phyloP scores from a whole-genome alignment of 2,113 vertebrate genomes.

The Sorex araneus region DNA sequence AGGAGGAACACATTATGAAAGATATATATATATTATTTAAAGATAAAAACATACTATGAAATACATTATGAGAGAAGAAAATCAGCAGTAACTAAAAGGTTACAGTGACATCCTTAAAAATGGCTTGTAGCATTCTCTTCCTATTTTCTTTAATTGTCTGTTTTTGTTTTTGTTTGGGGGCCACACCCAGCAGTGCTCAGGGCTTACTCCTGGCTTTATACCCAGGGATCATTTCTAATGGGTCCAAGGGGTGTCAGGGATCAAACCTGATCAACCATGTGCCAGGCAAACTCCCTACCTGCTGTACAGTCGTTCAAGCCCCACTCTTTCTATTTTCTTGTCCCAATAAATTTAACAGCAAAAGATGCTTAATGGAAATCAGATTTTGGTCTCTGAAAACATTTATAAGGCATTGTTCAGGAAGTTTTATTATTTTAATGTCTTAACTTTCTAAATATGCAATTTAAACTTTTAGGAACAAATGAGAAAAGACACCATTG shows the following conservation, averaged over 20 bases:
- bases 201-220: too few relatives aligned
- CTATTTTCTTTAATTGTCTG: too few relatives aligned
- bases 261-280: too few relatives aligned
- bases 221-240: too few relatives aligned
- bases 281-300: too few relatives aligned
- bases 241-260: too few relatives aligned
- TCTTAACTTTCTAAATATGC: slow-evolving; percentile 21
- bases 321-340: slow-evolving; percentile 11
- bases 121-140: neutral
- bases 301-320: too few relatives aligned
- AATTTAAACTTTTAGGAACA: slow-evolving; percentile 87
- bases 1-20: too few relatives aligned
- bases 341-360: slow-evolving; percentile 38
- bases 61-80: neutral
- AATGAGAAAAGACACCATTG: slow-evolving; percentile 85
- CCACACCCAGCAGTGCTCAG: too few relatives aligned
- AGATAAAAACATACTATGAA: too few relatives aligned
- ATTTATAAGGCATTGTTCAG: neutral
- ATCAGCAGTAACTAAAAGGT: neutral
- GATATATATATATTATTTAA: too few relatives aligned
- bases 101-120: neutral
- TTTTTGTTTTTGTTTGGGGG: too few relatives aligned
- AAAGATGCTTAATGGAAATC: slow-evolving; percentile 17
- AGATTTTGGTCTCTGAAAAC: slow-evolving; percentile 7
- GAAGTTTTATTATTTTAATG: slow-evolving; percentile 49